Evolutionary conservation across 1,140 invertebrate genomes (phyloP).

Genomic region (Euura saliciscinereae): DNA sequence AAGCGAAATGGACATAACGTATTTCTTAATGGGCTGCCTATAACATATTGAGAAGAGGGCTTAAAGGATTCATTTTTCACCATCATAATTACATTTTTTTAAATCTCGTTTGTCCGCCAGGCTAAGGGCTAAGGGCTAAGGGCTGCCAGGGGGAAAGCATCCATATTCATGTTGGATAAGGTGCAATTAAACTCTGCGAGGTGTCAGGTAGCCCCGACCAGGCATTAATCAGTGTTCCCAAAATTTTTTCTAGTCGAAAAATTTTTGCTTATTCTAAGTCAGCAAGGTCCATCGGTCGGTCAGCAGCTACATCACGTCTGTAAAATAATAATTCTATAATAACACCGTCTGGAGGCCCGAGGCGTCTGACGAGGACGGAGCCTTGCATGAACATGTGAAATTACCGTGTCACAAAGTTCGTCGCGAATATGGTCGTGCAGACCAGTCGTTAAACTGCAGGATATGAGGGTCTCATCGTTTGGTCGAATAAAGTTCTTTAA

Average conservation of each 20-base stretch:
- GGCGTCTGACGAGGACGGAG: no score
- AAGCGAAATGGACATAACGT: no score
- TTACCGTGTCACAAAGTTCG: no score
- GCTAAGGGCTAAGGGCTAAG: constrained; percentile 6
- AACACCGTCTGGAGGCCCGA: no score
- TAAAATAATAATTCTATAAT: no score
- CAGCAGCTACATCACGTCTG: no score
- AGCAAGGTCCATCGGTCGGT: no score
- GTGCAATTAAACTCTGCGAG: constrained; percentile 59
- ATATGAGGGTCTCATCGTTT: neutral
- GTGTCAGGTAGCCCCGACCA: constrained; percentile 52
- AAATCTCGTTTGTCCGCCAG: constrained; percentile 33
- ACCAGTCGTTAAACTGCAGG: neutral
- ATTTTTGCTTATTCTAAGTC: no score
- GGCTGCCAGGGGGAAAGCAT: constrained; percentile 49
- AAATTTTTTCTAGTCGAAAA: no score
- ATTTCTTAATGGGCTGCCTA: no score
- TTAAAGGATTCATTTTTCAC: constrained; percentile 50
- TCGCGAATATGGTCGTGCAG: neutral
- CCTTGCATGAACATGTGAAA: no score
- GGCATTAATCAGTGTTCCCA: constrained; percentile 52
- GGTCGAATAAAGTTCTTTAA: neutral
- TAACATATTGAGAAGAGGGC: no score
- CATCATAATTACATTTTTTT: constrained; percentile 59
- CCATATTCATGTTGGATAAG: constrained; percentile 61